Percentiles rank a stretch among this genome's conserved stretches.
phyloP scores from a whole-genome alignment of 2,113 vertebrate genomes.

The Amia ocellicauda region DNA sequence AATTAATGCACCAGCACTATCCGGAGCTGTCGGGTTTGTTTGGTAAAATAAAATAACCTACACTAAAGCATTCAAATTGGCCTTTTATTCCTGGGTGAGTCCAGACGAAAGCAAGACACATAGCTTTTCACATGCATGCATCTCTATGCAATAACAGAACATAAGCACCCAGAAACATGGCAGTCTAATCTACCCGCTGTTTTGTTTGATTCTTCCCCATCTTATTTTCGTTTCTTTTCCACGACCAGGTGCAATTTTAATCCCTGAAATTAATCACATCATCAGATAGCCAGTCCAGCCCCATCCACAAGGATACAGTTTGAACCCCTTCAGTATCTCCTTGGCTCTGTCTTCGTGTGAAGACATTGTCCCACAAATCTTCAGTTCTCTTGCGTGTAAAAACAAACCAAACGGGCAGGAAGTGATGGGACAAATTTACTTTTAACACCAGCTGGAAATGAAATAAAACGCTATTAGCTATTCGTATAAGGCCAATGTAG shows the following conservation, averaged over 20 bases:
- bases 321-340: conserved; percentile 73
- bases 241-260: no score
- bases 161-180: no score
- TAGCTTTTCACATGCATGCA: no score
- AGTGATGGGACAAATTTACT: background rate
- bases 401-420: conserved; percentile 12
- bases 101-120: no score
- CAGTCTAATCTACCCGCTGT: no score
- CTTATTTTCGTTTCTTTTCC: background rate
- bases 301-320: conserved; percentile 68
- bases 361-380: conserved; percentile 59
- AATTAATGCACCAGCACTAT: no score
- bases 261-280: background rate
- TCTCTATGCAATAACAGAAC: no score
- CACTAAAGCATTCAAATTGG: no score
- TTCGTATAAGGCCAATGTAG: conserved; percentile 23
- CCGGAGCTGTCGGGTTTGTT: no score
- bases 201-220: no score
- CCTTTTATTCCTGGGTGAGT: no score
- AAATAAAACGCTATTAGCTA: conserved; percentile 17
- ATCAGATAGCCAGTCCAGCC: background rate
- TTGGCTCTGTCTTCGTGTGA: conserved; percentile 73
- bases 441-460: conserved; percentile 20
- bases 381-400: conserved; percentile 34
- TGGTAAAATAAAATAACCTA: no score